Evolutionary conservation across 2,888 invertebrate genomes (phyloP), one percentile per base, ranked within the genome.

Genomic region (Caenorhabditis zanzibari): DNA sequence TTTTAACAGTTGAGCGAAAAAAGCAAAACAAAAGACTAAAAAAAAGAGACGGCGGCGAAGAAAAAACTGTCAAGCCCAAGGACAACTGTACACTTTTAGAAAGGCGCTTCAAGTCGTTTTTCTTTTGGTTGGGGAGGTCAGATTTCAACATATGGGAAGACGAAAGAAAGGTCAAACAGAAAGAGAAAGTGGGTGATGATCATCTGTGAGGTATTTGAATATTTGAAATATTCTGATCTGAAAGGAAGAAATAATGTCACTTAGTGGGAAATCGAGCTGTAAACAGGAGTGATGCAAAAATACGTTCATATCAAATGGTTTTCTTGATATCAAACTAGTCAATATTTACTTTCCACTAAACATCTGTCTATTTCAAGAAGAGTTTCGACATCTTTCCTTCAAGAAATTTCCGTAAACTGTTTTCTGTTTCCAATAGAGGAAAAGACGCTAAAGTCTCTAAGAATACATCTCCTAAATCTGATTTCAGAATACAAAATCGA

Each of bases 51-150:
- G 63, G 52, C 73, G 52, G 52, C 2, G 26, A 24, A 35, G 54
- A 68, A 22, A 38, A 41, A 35, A 68, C 47, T 47, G 44, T 54
- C 66, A 52, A 49, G 26, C 16, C 74, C 74, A 75, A 75, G 74
- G 74, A 75, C 74, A 64, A 28, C 24, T 58, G 61, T 49, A 61
- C 35, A 52, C 22, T 64, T 63, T 64, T 64, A 41, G 74, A 74
- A 47, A 71, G 12, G 14, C 19, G n/a, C 49, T 49, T 6, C 7
- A 16, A 41, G 49, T 35, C 35, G 52, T 44, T 54, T 63, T 44
- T n/a, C n/a, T 72, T 64, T n/a, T 63, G 61, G 63, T 28, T 16
- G 24, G 47, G 38, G 41, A 75, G 74, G 74, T 75, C 66, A 75
- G 56, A 64, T 75, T 64, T 63, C 74, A 54, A 52, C 6, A 38